phyloP scores from a whole-genome alignment of 2,888 invertebrate species.

The Cybosia mesomella region DNA sequence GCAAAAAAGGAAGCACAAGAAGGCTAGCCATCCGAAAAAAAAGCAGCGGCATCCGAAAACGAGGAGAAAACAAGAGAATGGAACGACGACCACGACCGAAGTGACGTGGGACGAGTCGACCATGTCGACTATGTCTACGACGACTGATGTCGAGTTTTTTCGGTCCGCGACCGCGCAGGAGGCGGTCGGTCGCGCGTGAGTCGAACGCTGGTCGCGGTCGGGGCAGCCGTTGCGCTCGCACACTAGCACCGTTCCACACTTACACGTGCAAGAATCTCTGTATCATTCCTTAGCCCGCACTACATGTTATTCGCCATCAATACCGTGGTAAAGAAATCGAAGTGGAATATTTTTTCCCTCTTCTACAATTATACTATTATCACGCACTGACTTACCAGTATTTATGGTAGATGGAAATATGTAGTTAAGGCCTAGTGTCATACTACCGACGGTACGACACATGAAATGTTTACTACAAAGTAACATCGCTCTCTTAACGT shows the following conservation, averaged over 20 bases:
- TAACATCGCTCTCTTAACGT: conserved; percentile 72
- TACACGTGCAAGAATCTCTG: conserved; percentile 77
- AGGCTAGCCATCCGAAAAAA: conserved; percentile 81
- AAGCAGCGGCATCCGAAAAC: conserved; percentile 86
- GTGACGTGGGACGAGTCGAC: conserved; percentile 84
- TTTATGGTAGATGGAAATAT: conserved; percentile 19
- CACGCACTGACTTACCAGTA: neutral
- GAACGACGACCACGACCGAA: conserved; percentile 82
- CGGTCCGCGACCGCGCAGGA: conserved; percentile 86
- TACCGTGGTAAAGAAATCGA: neutral
- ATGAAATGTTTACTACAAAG: conserved; percentile 56
- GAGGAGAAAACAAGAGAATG: conserved; percentile 82
- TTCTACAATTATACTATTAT: neutral
- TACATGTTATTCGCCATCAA: conserved; percentile 8
- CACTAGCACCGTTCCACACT: conserved; percentile 84
- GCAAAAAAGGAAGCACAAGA: conserved; percentile 84
- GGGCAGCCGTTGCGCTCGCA: conserved; percentile 84
- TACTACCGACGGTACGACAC: conserved; percentile 51
- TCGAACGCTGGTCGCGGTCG: conserved; percentile 80
- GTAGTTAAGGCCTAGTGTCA: conserved; percentile 45
- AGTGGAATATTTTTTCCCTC: neutral
- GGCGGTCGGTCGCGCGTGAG: conserved; percentile 85
- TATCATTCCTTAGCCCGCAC: conserved; percentile 61
- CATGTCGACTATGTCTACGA: conserved; percentile 84
- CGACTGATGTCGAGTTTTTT: conserved; percentile 86